A percentile compares a stretch with the other conserved stretches of the same genome.
These are phyloP conservation scores for Cairina moschata DNA, from an alignment of 2,113 vertebrate species.

Conservation along the genomic window DNA sequence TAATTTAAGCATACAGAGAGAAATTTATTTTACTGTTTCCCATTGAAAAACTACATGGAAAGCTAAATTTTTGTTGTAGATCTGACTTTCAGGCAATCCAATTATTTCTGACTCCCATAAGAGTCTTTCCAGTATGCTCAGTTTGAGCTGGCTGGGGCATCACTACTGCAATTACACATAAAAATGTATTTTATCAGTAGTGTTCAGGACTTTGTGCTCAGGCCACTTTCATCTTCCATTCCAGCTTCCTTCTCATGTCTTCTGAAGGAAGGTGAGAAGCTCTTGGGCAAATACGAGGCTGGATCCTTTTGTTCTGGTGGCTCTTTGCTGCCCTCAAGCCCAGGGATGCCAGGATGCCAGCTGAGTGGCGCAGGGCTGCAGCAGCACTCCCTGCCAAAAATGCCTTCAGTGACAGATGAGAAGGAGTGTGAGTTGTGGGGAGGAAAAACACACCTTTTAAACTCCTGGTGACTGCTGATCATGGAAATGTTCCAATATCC, in stretches of 20 bases:
- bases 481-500: neutral
- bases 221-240: neutral
- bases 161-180: neutral
- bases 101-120: neutral
- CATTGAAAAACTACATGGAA: neutral
- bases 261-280: neutral
- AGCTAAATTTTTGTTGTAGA: neutral
- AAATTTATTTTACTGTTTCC: neutral
- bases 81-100: neutral
- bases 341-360: neutral
- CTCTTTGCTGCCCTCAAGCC: neutral
- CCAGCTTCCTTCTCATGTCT: neutral
- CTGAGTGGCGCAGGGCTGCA: neutral
- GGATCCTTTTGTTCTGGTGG: neutral
- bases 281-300: neutral
- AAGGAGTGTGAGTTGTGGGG: fast-evolving
- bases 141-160: neutral
- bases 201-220: neutral
- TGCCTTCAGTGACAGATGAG: neutral
- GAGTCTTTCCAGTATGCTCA: neutral
- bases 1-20: neutral
- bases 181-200: neutral
- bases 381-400: neutral
- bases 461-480: neutral
- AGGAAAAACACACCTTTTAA: neutral